Evolutionary conservation across 1,140 invertebrate genomes (phyloP), one percentile per base, ranked within the genome.

Genomic region (Procambarus clarkii): DNA sequence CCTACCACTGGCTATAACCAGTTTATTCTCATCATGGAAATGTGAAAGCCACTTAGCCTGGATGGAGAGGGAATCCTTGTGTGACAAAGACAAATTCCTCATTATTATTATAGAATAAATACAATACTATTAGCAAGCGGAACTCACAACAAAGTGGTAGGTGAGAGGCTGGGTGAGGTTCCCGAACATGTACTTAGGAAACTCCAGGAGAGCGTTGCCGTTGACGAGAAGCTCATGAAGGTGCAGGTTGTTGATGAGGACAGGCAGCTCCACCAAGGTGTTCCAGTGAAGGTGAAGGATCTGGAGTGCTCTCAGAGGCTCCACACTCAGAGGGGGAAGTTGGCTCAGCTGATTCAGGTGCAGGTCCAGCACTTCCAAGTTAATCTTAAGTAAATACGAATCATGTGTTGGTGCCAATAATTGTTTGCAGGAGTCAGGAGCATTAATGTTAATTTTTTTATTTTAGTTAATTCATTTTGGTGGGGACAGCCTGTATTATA

Each of bases 131-230:
- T 54, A 54, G 13, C 13, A 54, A 54, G 50, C 8, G 50, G 50
- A 13, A 90, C 88, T 90, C 34, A 85, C 88, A 58, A 84, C 81
- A 90, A 90, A 84, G 74, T 90, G 88, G 46, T 84, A 90, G 13
- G 88, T 90, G 13, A 90, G 88, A n/a, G 88, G 88, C 44, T 76
- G 58, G n/a, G 88, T 84, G 44, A 90, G 71, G 21, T 60, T 85
- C 2, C 88, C 88, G 34, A 90, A 90, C 64, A 90, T 60, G 18
- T 90, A 83, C 44, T 90, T 90, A 1, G 88, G 88, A 60, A 90
- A 90, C 11, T 84, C 81, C 13, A 84, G 24, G 24, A 90, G 13
- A 48, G 80, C 88, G 74, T 90, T 90, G 34, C 88, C 88, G 46
- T 90, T 54, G 13, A 90, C 71, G 11, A 90, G 74, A 5, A 90